phyloP scores from a whole-genome alignment of 92 coral and sea anemone genomes.

The Siderastrea radians region DNA sequence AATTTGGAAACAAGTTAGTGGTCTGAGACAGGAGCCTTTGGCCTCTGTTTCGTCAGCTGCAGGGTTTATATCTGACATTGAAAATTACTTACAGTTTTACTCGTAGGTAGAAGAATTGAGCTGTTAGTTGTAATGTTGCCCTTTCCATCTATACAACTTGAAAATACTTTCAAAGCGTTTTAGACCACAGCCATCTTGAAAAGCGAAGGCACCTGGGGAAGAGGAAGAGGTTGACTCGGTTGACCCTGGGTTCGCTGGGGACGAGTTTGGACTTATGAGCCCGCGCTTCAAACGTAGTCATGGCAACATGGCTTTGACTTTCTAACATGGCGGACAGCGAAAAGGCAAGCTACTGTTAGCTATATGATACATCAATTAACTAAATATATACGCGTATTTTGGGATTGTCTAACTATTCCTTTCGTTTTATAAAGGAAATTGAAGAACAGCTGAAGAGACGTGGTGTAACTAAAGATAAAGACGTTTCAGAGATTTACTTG shows the following conservation, averaged over 20 bases:
- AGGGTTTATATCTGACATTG: neutral
- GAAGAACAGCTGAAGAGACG: conserved; percentile 84
- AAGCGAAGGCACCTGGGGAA: too few species aligned
- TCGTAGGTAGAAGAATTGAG: conserved; percentile 16
- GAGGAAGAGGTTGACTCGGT: too few species aligned
- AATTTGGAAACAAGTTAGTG: too few species aligned
- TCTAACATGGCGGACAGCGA: conserved; percentile 89
- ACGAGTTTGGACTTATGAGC: conserved; percentile 11
- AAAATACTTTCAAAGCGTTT: neutral
- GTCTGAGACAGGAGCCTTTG: too few species aligned
- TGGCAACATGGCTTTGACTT: conserved; percentile 55
- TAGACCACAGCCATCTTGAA: neutral
- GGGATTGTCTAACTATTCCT: neutral
- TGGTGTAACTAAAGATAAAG: conserved; percentile 79
- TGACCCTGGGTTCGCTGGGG: too few species aligned
- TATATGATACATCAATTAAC: neutral
- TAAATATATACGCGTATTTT: neutral
- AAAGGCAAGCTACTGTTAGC: conserved; percentile 42
- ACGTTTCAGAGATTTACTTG: conserved; percentile 85
- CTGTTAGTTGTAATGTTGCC: neutral
- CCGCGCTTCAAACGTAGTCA: conserved; percentile 67
- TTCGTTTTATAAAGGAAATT: conserved; percentile 58
- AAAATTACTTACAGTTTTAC: conserved; percentile 15
- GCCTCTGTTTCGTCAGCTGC: too few species aligned
- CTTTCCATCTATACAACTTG: neutral